Base-by-base conservation (phyloP, 1,140 invertebrate species). In the Dendroctonus valens region DNA sequence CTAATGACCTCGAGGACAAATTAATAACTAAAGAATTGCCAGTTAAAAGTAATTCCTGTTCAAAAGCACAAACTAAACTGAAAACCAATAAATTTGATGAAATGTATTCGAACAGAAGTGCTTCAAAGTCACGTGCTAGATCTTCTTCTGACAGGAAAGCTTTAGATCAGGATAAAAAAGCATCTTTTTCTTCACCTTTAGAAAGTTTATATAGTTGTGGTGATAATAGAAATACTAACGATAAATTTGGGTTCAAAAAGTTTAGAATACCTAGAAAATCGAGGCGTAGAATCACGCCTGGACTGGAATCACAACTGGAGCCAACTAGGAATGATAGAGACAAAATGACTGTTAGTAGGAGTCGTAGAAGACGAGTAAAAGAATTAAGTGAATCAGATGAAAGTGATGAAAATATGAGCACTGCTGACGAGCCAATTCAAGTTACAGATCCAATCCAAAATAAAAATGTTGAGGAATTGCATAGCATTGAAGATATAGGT, bases 241-340 rank as follows among this genome's bases (percentile, higher is more conserved):
- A 80, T 59, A 83, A 82, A 5, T 84, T 83, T 74, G 83, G 83
- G 6, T 76, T 86, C 0, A 86, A 87, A 71, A 84, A 84, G 55
- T 88, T 86, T 63, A 85, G 83, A 76, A 88, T 87, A 67, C 86
- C 86, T 0, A 87, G 87, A 77, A 83, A 85, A 41, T 84, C 82
- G n/a, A 68, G 67, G 46, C 64, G 68, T 38, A n/a, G n/a, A n/a
- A n/a, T n/a, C n/a, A n/a, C n/a, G n/a, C n/a, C n/a, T n/a, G n/a
- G n/a, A n/a, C n/a, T n/a, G n/a, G 64, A 54, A 9, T 61, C 69
- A 39, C 61, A 57, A 55, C n/a, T 15, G 5, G 61, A 39, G 8
- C 38, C 6, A 62, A 44, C 12, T 12, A 37, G 44, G 11, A 0
- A 12, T 11, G 46, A 55, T 40, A 44, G 39, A 12, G 51, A 15